Evolutionary conservation across 2,797 vertebrate genomes (phyloP), one percentile per base, ranked within the genome.

Genomic region (Corythornis leucogaster): DNA sequence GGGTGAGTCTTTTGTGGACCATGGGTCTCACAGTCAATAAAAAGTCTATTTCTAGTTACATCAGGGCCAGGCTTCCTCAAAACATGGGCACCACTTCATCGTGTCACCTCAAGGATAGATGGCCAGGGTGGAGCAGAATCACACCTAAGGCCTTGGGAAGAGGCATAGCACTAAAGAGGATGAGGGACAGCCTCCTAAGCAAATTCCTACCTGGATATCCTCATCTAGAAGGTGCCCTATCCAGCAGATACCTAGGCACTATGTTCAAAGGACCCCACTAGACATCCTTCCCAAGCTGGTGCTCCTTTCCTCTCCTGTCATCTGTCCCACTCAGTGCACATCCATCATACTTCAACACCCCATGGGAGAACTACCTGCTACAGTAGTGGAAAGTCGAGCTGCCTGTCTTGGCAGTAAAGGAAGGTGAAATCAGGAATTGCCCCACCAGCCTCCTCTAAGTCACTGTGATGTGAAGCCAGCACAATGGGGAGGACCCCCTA

Each of bases 401-500:
- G 26, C 58, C 71, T 48, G 12, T 38, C 40, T 51, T 17, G 16
- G 45, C 57, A 74, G 24, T 12, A 31, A 50, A 62, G 24, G 26
- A 46, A 64, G 21, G 9, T 40, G 35, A 46, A 68, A 74, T 24
- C 8, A 46, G 61, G 38, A 64, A 62, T 33, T 2, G 0, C 7
- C 30, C 17, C 64, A 77, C 8, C 10, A 51, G 1, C 14, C 5
- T 24, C 45, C 57, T 76, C 45, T 19, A 22, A 83, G 24, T 5
- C 54, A 20, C n/a, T 80, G 28, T 68, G 53, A 31, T 33, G 30
- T 50, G 71, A 79, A 79, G 62, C 15, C 50, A 54, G 42, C 38
- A 30, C 0, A 0, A 11, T 7, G 35, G 4, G 15, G 35, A 28
- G 1, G 10, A 50, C 11, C 30, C 43, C 55, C 48, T 75, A 83